Evolutionary conservation across 2,888 invertebrate genomes (phyloP).

Genomic region (Macrosiphum euphorbiae): DNA sequence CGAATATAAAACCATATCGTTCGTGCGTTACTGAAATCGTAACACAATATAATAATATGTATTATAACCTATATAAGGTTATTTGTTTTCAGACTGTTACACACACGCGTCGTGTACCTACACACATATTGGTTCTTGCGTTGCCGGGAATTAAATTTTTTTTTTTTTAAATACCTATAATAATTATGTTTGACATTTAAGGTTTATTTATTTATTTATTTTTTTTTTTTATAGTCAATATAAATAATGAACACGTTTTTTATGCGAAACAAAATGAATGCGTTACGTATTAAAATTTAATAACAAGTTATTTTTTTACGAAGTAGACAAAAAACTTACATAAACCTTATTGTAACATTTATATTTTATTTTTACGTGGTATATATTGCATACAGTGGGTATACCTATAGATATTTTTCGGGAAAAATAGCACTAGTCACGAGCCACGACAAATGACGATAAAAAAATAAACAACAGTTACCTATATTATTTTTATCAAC

Average conservation of each 20-base stretch:
- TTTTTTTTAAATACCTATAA: not conserved
- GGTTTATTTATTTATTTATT: too few species aligned
- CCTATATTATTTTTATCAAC: slow-evolving; percentile 22
- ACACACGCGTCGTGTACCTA: too few species aligned
- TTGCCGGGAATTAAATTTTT: not conserved
- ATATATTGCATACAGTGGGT: not conserved
- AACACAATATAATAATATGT: not conserved
- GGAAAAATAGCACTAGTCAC: slow-evolving; percentile 11
- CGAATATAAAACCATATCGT: not conserved
- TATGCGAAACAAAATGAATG: not conserved
- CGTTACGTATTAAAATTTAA: not conserved
- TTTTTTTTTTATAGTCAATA: not conserved
- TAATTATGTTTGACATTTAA: not conserved
- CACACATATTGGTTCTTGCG: not conserved
- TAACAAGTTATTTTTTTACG: not conserved
- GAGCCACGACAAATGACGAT: not conserved
- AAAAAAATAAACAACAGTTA: slow-evolving; percentile 42
- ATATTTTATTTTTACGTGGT: not conserved
- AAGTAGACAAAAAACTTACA: not conserved
- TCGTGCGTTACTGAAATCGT: not conserved
- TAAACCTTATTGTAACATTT: not conserved
- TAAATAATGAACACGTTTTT: slow-evolving; percentile 17
- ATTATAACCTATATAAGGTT: slow-evolving; percentile 1
- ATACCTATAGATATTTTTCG: not conserved
- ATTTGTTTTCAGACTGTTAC: not conserved